Base-by-base conservation (phyloP, 2,888 invertebrate genomes). In the Drosophila diplacantha region DNA sequence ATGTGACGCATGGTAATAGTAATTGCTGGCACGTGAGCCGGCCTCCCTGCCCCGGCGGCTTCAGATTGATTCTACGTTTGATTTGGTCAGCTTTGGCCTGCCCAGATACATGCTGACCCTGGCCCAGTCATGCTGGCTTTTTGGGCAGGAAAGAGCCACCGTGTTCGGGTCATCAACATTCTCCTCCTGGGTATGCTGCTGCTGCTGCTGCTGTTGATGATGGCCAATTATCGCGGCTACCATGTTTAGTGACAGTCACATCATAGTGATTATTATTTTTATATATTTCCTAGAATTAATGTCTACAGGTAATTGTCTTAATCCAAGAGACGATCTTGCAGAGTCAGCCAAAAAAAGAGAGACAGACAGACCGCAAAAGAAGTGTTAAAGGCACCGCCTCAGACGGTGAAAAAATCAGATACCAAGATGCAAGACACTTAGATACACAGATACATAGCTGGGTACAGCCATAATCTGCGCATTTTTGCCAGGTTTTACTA, bases 221-320 rank as follows among this genome's bases (percentile, higher is more conserved):
- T 54, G 54, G 29, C 54, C 54, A 55, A 55, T 55, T 55, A 56
- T 53, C 54, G 54, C 18, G 8, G 37, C 35, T 20, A 54, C 54
- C 20, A 54, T 29, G 31, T 44, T 44, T 54, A 47, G 53, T 44
- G 47, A 38, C 38, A 44, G 16, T 22, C 39, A 26, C 26, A 26
- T 16, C 49, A 43, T 41, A 61, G 61, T 61, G 57, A 62, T 69
- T 63, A 62, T 69, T 63, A 69, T 59, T 56, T 69, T 69, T 54
- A 63, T 68, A 55, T 69, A 63, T 69, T 69, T 69, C 69, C 69
- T 70, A 69, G 69, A 69, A 70, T 57, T 68, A 62, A 68, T 69
- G 68, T 52, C 56, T 53, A 39, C 32, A 56, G 55, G 18, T 69
- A 68, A 68, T 68, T 68, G 68, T 68, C 70, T 68, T 68, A 62